These are phyloP conservation scores for Trinectes maculatus DNA, from an alignment of 2,113 vertebrate genomes.

Conservation along the genomic window DNA sequence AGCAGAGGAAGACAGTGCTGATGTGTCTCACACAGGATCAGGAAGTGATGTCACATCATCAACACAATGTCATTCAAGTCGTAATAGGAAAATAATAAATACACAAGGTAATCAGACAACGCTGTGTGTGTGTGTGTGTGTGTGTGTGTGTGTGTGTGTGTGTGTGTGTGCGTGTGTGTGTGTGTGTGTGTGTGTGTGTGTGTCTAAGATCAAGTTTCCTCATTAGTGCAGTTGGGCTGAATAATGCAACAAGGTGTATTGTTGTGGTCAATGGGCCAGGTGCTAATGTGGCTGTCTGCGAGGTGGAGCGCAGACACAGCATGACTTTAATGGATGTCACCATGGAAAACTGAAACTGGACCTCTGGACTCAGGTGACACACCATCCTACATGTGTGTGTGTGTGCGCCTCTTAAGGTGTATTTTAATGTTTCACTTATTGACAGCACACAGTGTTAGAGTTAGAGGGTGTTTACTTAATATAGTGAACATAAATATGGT, in stretches of 20 bases:
- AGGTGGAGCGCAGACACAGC: conserved; percentile 59
- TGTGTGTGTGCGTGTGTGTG: conserved; percentile 5
- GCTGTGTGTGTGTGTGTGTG: conserved; percentile 1
- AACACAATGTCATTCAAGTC: conserved; percentile 11
- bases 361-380: conserved; percentile 64
- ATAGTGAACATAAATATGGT: too few species aligned
- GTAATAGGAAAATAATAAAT: neutral
- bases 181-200: neutral
- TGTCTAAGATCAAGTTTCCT: conserved; percentile 66
- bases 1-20: conserved; percentile 34
- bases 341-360: conserved; percentile 74
- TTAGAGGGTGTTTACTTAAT: too few species aligned
- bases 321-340: conserved; percentile 81
- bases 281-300: conserved; percentile 77
- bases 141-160: conserved; percentile 11
- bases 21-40: conserved; percentile 24
- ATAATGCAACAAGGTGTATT: conserved; percentile 78
- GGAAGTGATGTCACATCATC: conserved; percentile 14
- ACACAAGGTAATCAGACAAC: conserved; percentile 3
- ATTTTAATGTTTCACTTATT: too few species aligned
- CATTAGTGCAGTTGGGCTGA: conserved; percentile 73
- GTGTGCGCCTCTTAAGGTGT: neutral
- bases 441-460: too few species aligned
- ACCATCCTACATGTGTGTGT: conserved; percentile 33
- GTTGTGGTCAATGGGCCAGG: conserved; percentile 75